phyloP scores from a whole-genome alignment of 2,113 vertebrate species.

The Mystacornis crossleyi region DNA sequence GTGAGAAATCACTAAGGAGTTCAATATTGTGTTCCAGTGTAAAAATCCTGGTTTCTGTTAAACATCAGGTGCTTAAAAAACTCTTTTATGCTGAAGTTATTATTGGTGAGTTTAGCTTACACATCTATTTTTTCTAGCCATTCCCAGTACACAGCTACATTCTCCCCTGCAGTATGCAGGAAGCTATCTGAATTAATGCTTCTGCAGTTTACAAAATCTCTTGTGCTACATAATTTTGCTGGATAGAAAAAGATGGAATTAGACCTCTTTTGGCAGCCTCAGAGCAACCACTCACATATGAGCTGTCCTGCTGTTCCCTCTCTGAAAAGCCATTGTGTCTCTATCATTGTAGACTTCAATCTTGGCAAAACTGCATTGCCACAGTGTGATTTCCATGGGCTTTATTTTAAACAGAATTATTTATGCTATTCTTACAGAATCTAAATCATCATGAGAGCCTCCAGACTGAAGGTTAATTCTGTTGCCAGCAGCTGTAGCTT shows the following conservation, averaged over 20 bases:
- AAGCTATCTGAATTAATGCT: constrained; percentile 49
- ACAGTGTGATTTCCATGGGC: constrained; percentile 18
- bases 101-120: neutral
- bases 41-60: neutral
- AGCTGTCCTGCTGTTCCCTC: constrained; percentile 41
- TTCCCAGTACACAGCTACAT: neutral
- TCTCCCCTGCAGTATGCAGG: neutral
- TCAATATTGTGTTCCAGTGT: neutral
- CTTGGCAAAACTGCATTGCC: constrained; percentile 29
- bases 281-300: neutral
- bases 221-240: constrained; percentile 36
- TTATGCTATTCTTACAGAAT: constrained; percentile 48
- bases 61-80: neutral
- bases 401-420: constrained; percentile 63
- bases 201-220: constrained; percentile 29
- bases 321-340: constrained; percentile 28
- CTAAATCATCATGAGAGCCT: constrained; percentile 35
- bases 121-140: neutral
- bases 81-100: neutral
- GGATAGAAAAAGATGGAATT: constrained; percentile 38
- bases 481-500: constrained; percentile 39
- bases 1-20: neutral
- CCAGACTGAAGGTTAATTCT: constrained; percentile 47
- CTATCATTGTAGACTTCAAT: constrained; percentile 27
- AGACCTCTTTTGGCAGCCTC: constrained; percentile 33